Evolutionary conservation across 2,888 invertebrate species (phyloP).

Genomic region (Ophion ventricosus): DNA sequence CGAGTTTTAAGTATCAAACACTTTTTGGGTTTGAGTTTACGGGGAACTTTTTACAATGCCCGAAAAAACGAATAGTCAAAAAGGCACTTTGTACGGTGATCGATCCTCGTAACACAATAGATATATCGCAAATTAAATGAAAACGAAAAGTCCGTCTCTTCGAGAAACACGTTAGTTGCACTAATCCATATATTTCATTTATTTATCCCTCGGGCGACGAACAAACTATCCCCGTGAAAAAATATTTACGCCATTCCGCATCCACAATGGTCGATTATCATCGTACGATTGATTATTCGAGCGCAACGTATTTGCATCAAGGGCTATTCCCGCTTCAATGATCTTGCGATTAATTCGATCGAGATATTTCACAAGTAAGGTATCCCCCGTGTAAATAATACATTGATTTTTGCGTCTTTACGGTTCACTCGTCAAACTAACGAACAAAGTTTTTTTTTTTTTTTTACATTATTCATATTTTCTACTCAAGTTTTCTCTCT

Average conservation of each 20-base stretch:
- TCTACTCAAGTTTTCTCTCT: conserved; percentile 3
- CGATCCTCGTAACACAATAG: too few species aligned
- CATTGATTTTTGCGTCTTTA: background rate
- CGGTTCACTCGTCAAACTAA: conserved; percentile 23
- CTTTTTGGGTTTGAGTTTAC: too few species aligned
- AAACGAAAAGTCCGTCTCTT: too few species aligned
- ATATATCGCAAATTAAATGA: too few species aligned
- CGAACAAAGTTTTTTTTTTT: background rate
- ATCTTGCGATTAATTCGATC: background rate
- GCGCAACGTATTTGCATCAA: background rate
- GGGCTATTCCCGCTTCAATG: background rate
- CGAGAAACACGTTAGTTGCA: too few species aligned
- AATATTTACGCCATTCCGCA: conserved; percentile 67
- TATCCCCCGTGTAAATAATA: conserved; percentile 36
- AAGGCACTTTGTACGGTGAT: too few species aligned
- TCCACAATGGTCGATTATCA: conserved; percentile 5
- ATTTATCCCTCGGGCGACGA: too few species aligned
- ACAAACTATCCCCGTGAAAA: conserved; percentile 34
- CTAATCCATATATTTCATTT: too few species aligned
- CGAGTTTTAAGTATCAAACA: too few species aligned
- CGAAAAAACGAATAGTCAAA: too few species aligned
- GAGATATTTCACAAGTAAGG: conserved; percentile 1
- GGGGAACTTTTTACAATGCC: too few species aligned
- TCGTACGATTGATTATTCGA: background rate
- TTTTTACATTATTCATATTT: background rate